A percentile compares a stretch with the other conserved stretches of the same genome.
Evolutionary conservation across 1,140 invertebrate genomes (phyloP).

Genomic region (Drosophila setifemur): DNA sequence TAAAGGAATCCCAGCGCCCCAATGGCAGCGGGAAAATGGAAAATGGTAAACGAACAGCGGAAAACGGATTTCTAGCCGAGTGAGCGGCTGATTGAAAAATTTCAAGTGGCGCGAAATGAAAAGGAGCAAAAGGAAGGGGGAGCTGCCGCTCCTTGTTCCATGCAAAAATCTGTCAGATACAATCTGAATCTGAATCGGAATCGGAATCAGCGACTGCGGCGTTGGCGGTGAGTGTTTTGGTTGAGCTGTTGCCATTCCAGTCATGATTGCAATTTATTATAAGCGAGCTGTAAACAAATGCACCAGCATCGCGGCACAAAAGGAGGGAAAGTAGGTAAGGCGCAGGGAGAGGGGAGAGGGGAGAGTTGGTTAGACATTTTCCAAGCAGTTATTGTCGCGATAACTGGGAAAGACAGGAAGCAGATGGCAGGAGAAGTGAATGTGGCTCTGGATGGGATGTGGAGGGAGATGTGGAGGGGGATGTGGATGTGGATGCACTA

Average conservation of each 20-base stretch:
- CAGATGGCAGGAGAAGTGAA: conserved; percentile 15
- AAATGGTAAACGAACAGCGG: conserved; percentile 66
- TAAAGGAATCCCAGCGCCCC: conserved; percentile 11
- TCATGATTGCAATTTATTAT: conserved; percentile 66
- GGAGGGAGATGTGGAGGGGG: neutral
- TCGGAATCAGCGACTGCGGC: neutral
- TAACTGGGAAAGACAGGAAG: conserved; percentile 45
- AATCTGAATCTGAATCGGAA: conserved; percentile 17
- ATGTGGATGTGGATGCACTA: conserved; percentile 42
- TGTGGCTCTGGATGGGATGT: conserved; percentile 10
- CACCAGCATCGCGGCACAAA: conserved; percentile 7
- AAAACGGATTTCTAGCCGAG: conserved; percentile 73
- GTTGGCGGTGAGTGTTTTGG: neutral
- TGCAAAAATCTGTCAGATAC: conserved; percentile 42
- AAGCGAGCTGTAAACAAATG: conserved; percentile 52
- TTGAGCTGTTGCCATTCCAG: conserved; percentile 59
- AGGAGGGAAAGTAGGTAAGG: too few species aligned
- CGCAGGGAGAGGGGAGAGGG: neutral
- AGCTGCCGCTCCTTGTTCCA: conserved; percentile 12
- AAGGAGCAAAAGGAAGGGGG: neutral
- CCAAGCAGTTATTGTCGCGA: conserved; percentile 56
- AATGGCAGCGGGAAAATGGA: conserved; percentile 14
- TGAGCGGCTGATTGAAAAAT: conserved; percentile 59
- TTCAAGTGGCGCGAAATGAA: conserved; percentile 19
- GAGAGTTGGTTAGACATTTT: conserved; percentile 14